phyloP scores from a whole-genome alignment of 2,113 vertebrate species.

The Oenanthe melanoleuca region DNA sequence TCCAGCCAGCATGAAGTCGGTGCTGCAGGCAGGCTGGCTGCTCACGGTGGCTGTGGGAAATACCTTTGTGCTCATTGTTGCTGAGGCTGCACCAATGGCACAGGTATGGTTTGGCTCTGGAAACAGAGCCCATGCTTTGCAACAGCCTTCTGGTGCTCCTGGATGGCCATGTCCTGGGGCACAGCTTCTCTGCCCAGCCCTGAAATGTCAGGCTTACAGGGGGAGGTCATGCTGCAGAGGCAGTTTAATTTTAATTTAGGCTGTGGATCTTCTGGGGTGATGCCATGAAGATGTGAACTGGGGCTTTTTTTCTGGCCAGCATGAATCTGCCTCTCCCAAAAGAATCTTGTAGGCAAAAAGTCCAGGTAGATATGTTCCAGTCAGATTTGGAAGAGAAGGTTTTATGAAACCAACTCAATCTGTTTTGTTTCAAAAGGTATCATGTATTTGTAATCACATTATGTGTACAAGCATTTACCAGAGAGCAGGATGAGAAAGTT shows the following conservation, averaged over 20 bases:
- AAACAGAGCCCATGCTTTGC: neutral
- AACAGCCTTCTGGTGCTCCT: neutral
- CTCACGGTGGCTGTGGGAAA: constrained; percentile 94
- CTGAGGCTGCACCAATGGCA: constrained; percentile 87
- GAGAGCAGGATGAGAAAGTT: neutral
- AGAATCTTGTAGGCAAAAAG: neutral
- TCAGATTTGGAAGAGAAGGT: neutral
- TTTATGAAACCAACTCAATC: neutral
- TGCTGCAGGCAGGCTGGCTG: constrained; percentile 95
- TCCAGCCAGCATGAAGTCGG: constrained; percentile 95
- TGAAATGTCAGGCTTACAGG: neutral
- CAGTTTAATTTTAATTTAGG: neutral
- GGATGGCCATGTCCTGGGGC: neutral
- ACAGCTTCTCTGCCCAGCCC: neutral
- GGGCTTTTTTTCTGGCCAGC: neutral
- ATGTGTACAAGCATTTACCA: neutral
- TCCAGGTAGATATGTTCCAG: neutral
- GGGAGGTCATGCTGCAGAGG: neutral
- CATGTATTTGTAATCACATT: neutral
- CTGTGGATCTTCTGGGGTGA: neutral
- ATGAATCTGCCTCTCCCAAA: neutral
- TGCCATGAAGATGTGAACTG: neutral
- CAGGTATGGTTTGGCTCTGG: constrained; percentile 81
- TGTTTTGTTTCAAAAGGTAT: neutral
- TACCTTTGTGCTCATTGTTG: constrained; percentile 91